phyloP scores from a whole-genome alignment of 2,797 vertebrate genomes.

The Gastrophryne carolinensis region DNA sequence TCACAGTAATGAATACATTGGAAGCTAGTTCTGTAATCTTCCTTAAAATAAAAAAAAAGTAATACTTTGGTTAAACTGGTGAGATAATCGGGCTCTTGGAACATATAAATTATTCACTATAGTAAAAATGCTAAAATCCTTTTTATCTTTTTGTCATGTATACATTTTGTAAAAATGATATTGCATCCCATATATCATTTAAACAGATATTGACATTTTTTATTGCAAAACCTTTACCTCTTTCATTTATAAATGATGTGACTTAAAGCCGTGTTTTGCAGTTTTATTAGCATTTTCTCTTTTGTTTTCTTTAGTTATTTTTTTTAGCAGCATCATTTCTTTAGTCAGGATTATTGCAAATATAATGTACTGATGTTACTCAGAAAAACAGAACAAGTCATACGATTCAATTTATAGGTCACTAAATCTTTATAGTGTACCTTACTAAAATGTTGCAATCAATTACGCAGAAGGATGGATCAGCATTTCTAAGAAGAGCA shows the following conservation, averaged over 20 bases:
- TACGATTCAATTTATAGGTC: constrained; percentile 47
- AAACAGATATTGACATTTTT: too few relatives aligned
- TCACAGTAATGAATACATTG: too few relatives aligned
- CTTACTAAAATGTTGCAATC: constrained; percentile 38
- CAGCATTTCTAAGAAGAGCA: constrained; percentile 44
- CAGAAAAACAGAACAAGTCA: constrained; percentile 36
- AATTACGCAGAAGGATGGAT: constrained; percentile 41
- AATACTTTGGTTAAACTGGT: too few relatives aligned
- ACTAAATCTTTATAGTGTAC: constrained; percentile 40
- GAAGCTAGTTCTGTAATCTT: too few relatives aligned
- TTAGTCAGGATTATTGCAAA: constrained; percentile 1
- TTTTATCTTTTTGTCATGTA: too few relatives aligned
- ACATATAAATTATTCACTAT: neutral
- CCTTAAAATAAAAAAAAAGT: too few relatives aligned
- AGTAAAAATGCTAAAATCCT: too few relatives aligned
- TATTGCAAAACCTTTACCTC: too few relatives aligned
- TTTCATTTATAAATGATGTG: neutral
- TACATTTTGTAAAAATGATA: too few relatives aligned
- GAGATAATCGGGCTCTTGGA: too few relatives aligned
- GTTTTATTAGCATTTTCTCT: neutral
- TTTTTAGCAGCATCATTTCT: neutral
- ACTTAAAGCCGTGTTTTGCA: neutral
- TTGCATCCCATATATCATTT: too few relatives aligned
- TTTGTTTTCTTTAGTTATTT: neutral
- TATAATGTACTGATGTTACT: neutral